Conservation (phyloP, 2,113 vertebrate species). For the Coturnix japonica region DNA sequence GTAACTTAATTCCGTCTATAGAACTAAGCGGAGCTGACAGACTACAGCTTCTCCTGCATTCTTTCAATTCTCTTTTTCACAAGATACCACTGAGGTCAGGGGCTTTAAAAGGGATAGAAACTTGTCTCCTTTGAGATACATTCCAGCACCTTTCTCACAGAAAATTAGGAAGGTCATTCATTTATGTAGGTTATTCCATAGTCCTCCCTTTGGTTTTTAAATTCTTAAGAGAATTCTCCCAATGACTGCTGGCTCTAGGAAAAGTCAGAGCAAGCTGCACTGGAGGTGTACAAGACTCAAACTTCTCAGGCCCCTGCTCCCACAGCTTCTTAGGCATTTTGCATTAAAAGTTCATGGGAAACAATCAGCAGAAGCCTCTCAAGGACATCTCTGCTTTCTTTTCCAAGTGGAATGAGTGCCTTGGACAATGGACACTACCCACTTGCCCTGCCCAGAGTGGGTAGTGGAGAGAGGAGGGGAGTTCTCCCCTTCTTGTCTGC, state of each 20-base stretch:
- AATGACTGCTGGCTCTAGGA: neutral
- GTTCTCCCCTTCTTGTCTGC: neutral
- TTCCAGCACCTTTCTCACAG: neutral
- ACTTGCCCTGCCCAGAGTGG: fast-evolving
- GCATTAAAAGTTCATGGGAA: neutral
- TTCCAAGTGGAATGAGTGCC: neutral
- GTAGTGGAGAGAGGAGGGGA: neutral
- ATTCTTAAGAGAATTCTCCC: neutral
- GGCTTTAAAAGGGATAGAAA: slow-evolving; percentile 5
- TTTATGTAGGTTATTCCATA: neutral
- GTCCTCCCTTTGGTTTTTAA: neutral
- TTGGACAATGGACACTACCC: neutral
- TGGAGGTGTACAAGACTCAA: neutral
- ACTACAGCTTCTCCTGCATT: slow-evolving; percentile 16
- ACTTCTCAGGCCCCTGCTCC: neutral
- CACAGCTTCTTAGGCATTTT: neutral
- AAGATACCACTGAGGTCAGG: neutral
- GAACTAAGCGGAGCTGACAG: slow-evolving; percentile 25
- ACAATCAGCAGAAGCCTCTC: neutral
- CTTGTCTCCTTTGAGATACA: neutral
- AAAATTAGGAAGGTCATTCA: neutral
- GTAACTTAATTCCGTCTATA: slow-evolving; percentile 13
- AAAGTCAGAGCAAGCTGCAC: neutral
- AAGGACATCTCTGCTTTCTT: neutral
- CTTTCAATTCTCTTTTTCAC: slow-evolving; percentile 32